Percentiles rank a stretch among this genome's conserved stretches.
These are phyloP conservation scores for Silurus lanzhouensis DNA, from an alignment of 2,797 vertebrate species.

Conservation along the genomic window DNA sequence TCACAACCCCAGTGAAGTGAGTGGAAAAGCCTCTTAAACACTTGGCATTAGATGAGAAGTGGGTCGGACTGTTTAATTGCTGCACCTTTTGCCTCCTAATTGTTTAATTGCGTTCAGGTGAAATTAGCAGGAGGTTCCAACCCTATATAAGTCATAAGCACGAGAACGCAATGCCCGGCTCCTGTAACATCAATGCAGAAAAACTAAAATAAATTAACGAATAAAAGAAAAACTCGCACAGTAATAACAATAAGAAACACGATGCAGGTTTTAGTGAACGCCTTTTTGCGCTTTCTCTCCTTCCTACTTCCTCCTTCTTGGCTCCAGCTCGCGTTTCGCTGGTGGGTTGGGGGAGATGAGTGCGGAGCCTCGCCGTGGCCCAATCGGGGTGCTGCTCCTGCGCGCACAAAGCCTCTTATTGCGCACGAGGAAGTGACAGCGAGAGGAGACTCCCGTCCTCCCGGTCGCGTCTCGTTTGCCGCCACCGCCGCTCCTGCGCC, in stretches of 20 bases:
- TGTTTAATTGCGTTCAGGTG: conserved; percentile 70
- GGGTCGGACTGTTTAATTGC: conserved; percentile 56
- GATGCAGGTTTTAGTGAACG: conserved; percentile 76
- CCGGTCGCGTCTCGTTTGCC: conserved; percentile 71
- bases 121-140: not conserved
- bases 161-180: not conserved
- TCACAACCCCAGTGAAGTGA: not conserved
- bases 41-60: conserved; percentile 61
- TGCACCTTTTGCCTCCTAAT: conserved; percentile 41
- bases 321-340: conserved; percentile 74
- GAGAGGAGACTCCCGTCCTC: conserved; percentile 64
- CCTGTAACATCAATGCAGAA: conserved; percentile 13
- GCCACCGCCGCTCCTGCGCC: conserved; percentile 55
- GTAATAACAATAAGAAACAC: not conserved
- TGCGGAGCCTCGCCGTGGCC: conserved; percentile 76
- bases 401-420: conserved; percentile 72
- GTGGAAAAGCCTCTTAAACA: conserved; percentile 69
- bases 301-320: conserved; percentile 79
- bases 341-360: conserved; percentile 78
- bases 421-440: conserved; percentile 74
- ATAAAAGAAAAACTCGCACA: not conserved
- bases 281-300: conserved; percentile 75
- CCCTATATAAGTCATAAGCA: not conserved
- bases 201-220: not conserved
- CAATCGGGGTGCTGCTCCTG: conserved; percentile 59